Evolutionary conservation across 2,797 vertebrate genomes (phyloP).

Genomic region (Florisuga fusca): DNA sequence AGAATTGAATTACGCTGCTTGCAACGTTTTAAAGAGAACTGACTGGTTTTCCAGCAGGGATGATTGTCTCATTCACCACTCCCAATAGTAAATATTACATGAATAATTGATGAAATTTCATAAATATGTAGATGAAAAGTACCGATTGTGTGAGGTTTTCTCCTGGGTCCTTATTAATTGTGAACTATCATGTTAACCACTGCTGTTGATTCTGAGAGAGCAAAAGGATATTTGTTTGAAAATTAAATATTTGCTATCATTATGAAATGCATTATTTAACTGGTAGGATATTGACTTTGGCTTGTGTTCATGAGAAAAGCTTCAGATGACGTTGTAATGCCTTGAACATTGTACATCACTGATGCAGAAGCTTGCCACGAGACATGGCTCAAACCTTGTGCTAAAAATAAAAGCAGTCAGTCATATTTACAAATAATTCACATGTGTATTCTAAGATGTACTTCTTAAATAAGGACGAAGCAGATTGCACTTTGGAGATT

Average conservation of each 20-base stretch:
- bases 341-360: not conserved
- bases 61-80: not conserved
- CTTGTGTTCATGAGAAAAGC: not conserved
- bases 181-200: slow-evolving; percentile 39
- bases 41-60: not conserved
- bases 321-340: not conserved
- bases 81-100: slow-evolving; percentile 42
- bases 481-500: slow-evolving; percentile 18
- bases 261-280: slow-evolving; percentile 39
- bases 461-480: slow-evolving; percentile 26
- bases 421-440: not conserved
- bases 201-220: slow-evolving; percentile 16
- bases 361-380: not conserved
- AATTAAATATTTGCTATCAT: slow-evolving; percentile 60
- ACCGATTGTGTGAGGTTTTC: slow-evolving; percentile 55
- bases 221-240: slow-evolving; percentile 37
- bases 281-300: not conserved
- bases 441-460: slow-evolving; percentile 19
- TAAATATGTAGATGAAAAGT: slow-evolving; percentile 75
- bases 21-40: not conserved
- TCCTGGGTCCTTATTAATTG: slow-evolving; percentile 69
- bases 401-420: slow-evolving; percentile 55
- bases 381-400: not conserved
- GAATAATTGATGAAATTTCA: slow-evolving; percentile 65
- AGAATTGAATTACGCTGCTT: slow-evolving; percentile 1